A percentile compares a stretch with the other conserved stretches of the same genome.
Conservation (phyloP, 2,888 invertebrate genomes). For the Pammene fasciana region DNA sequence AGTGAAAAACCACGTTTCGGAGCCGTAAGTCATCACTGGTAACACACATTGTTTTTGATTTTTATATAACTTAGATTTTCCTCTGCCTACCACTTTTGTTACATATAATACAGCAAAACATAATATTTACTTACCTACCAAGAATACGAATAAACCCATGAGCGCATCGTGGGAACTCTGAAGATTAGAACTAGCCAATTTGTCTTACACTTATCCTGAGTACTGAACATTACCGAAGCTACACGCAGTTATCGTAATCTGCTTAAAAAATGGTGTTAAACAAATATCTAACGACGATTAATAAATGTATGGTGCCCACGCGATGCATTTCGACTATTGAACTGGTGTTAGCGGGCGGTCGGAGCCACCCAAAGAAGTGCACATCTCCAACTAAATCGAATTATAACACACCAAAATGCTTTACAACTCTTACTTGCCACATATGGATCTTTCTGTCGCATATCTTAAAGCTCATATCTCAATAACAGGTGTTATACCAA, state of each 20-base stretch:
- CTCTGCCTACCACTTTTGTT: no score
- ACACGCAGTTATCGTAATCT: conserved; percentile 64
- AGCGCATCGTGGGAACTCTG: conserved; percentile 28
- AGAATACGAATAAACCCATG: neutral
- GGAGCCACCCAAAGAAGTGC: conserved; percentile 79
- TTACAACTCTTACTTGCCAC: conserved; percentile 41
- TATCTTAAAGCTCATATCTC: conserved; percentile 52
- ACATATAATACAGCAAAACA: neutral
- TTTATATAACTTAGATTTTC: no score
- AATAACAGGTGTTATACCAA: conserved; percentile 35
- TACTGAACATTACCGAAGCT: conserved; percentile 41
- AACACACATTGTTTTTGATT: no score
- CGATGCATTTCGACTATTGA: conserved; percentile 70
- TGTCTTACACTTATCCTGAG: conserved; percentile 40
- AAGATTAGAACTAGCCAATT: conserved; percentile 35
- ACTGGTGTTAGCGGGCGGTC: conserved; percentile 73
- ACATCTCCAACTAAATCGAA: conserved; percentile 76
- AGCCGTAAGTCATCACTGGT: no score
- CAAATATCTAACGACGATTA: conserved; percentile 70
- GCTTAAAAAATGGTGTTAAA: conserved; percentile 67
- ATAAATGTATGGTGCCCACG: conserved; percentile 75
- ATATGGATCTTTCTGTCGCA: conserved; percentile 42
- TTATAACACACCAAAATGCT: conserved; percentile 60
- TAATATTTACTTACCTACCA: neutral
- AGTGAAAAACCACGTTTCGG: no score